phyloP scores from a whole-genome alignment of 2,888 invertebrate species.

The Drosophila meridionalis region DNA sequence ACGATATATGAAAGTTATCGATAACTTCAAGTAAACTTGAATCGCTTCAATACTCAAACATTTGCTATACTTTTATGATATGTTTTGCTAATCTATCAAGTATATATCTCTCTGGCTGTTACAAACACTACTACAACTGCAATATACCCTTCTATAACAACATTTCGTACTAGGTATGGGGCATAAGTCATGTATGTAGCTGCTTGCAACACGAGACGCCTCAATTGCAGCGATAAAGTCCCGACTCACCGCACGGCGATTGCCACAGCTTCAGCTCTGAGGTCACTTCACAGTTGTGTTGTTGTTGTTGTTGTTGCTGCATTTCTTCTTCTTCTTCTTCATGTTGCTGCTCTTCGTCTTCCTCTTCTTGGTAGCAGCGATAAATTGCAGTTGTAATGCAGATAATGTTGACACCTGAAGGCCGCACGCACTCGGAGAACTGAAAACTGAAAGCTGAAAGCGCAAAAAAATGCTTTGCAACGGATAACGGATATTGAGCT shows the following conservation, averaged over 20 bases:
- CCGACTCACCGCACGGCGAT: constrained; percentile 1
- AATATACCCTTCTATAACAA: background rate
- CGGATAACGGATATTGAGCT: constrained; percentile 58
- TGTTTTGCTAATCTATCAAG: background rate
- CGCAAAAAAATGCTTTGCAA: constrained; percentile 11
- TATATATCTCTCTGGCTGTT: background rate
- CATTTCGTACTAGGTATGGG: background rate
- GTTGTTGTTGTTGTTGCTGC: constrained; percentile 15
- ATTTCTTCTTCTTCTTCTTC: background rate
- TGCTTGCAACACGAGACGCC: constrained; percentile 59
- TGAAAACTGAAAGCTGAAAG: background rate
- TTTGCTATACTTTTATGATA: no score
- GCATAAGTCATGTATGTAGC: constrained; percentile 11
- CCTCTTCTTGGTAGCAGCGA: constrained; percentile 27
- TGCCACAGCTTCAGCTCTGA: constrained; percentile 18
- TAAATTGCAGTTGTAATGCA: constrained; percentile 59
- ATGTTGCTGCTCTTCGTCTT: background rate
- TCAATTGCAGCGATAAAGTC: constrained; percentile 65
- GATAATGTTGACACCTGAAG: constrained; percentile 73
- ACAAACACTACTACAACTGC: background rate
- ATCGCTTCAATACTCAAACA: background rate
- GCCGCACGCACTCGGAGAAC: constrained; percentile 34
- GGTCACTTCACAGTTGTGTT: constrained; percentile 24
- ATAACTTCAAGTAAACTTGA: background rate
- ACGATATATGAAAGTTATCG: background rate